Base-by-base conservation (phyloP, 2,113 vertebrate genomes). In the Felis catus region DNA sequence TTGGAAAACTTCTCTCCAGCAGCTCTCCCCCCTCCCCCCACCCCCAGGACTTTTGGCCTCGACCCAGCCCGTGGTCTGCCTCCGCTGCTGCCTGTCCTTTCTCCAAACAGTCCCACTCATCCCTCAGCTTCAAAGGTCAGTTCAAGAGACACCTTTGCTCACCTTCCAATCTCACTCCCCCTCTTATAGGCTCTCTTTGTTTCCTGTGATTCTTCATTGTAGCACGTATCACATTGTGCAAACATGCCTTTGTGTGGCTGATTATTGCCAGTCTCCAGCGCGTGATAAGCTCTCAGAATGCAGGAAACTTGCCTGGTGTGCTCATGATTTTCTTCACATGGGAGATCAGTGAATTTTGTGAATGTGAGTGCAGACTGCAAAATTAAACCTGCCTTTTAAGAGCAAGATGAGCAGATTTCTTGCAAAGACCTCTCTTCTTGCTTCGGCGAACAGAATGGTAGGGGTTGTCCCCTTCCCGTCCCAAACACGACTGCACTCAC, bases 81-180 rank as follows among this genome's bases (percentile, higher is more conserved):
- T 88, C 27, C 81, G 21, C 14, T 71, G 21, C 14, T 71, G 27
- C 80, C 39, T 8, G 0, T 76, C 21, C 29, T 33, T 81, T 48
- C 65, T 63, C 39, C 76, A 41, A 41, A 48, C 48, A 70, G 31
- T 29, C 16, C 41, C n/a, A 19, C 19, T 76, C 45, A 63, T 18
- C 31, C 31, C 80, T 97, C 65, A 58, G 18, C 85, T 76, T 95
- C 82, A 79, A 92, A 94, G 94, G 25, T 85, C 58, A 63, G 25
- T 76, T 97, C 45, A 18, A 36, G 51, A 61, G 51, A 29, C 4
- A 23, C 66, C 74, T 81, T 68, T 2, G 4, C 65, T 21, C 29
- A 16, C 61, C 45, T 79, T 45, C 31, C n/a, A 36, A 3, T 74
- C 21, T 45, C 9, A 7, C 10, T 78, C 27, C 36, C 2, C 5